Evolutionary conservation across 2,113 vertebrate genomes (phyloP).

Genomic region (Limanda limanda): DNA sequence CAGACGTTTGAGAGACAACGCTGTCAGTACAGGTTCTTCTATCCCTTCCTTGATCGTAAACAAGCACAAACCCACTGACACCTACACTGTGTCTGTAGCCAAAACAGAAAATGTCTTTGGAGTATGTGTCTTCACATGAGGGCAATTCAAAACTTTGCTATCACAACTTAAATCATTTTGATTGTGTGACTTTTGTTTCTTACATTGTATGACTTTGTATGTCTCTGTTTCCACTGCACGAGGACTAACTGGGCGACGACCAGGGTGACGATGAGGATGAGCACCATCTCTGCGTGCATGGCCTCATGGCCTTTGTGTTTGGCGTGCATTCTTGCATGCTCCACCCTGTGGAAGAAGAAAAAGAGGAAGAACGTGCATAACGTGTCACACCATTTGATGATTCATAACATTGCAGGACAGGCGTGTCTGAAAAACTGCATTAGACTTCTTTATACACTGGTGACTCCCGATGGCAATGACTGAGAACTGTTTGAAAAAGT

Average conservation of each 20-base stretch:
- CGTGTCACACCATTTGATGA: background rate
- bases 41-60: background rate
- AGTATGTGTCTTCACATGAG: background rate
- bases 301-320: conserved; percentile 98
- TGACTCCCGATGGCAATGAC: background rate
- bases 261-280: conserved; percentile 96
- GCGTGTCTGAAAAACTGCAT: background rate
- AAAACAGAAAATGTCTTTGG: background rate
- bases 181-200: conserved; percentile 62
- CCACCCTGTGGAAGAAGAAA: conserved; percentile 85
- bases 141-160: background rate
- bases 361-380: conserved; percentile 36
- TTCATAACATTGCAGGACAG: conserved; percentile 1
- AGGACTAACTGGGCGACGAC: conserved; percentile 95
- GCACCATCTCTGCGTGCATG: conserved; percentile 99
- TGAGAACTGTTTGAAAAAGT: background rate
- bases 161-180: background rate
- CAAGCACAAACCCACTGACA: background rate
- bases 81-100: background rate
- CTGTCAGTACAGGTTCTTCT: background rate
- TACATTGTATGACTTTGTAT: conserved; percentile 97
- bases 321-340: conserved; percentile 97
- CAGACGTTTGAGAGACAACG: too few relatives aligned
- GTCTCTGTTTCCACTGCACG: conserved; percentile 98
- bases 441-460: background rate